Evolutionary conservation across 1,140 invertebrate genomes (phyloP), one percentile per base, ranked within the genome.

Genomic region (Drosophila tristis): DNA sequence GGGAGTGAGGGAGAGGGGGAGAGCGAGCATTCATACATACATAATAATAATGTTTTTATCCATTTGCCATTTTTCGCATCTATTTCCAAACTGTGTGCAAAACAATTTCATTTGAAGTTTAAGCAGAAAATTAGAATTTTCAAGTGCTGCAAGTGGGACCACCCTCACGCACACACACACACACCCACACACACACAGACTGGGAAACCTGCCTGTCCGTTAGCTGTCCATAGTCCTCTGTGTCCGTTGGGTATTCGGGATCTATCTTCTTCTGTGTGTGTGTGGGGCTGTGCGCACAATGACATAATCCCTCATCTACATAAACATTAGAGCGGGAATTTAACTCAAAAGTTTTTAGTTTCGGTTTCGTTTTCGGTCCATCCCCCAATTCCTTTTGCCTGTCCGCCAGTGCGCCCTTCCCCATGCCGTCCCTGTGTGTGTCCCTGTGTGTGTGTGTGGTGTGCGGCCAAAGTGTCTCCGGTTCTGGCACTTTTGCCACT

Each of bases 331-430:
- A 84, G 80, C 80, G 65, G 75, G 85, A 89, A 89, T 90, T 89
- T 89, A 87, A 89, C 84, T 89, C 80, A 89, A 89, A 89, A 89
- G 80, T 89, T 89, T 89, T 89, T 90, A 89, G 84, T 89, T 90
- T 90, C 82, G 85, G 84, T 89, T 89, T 84, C 84, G 79, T 80
- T 87, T 87, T 89, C 62, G 71, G 84, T 87, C 81, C 82, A 87
- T 61, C 65, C 67, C 48, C 78, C 60, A 23, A 74, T 50, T 11
- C 44, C 26, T 25, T 16, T 67, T 13, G 11, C 4, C 25, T 2
- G 8, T 20, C n/a, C 35, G 7, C 13, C 9, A 31, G 15, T 39
- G 43, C 43, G 29, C 25, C 25, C 43, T 5, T 25, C n/a, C 13
- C 44, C 9, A 23, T 1, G 23, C 42, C 9, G 15, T 25, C 68